These are phyloP conservation scores for Aphelenchoides besseyi DNA, from an alignment of 1,140 invertebrate species.

Conservation along the genomic window DNA sequence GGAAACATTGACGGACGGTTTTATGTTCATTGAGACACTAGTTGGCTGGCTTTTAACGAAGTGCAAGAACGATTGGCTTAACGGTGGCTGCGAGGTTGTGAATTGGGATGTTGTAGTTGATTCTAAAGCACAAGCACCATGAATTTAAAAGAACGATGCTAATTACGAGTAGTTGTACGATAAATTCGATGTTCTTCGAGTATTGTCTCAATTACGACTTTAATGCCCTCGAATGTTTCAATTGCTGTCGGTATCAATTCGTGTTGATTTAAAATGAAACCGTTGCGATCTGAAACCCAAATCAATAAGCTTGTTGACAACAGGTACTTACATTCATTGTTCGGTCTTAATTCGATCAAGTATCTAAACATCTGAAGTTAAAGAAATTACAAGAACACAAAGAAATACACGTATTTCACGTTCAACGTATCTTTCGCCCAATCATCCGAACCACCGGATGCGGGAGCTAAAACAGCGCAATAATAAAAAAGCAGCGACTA, in stretches of 20 bases:
- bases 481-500: background rate
- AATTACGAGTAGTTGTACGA: background rate
- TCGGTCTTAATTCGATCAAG: constrained; percentile 11
- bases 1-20: background rate
- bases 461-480: constrained; percentile 48
- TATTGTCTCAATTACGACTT: constrained; percentile 41
- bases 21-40: background rate
- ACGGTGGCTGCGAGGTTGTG: constrained; percentile 17
- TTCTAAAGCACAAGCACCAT: background rate
- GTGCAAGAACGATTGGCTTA: background rate
- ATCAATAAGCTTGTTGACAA: background rate
- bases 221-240: constrained; percentile 48
- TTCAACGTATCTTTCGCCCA: constrained; percentile 58
- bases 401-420: constrained; percentile 62
- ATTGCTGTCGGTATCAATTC: constrained; percentile 43
- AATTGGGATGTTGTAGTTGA: background rate
- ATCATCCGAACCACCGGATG: constrained; percentile 61
- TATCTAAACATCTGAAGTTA: too few relatives aligned
- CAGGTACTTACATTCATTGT: constrained; percentile 14
- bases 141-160: background rate
- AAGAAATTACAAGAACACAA: too few relatives aligned
- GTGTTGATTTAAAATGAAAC: constrained; percentile 47
- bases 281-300: constrained; percentile 34
- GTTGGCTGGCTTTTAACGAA: constrained; percentile 4
- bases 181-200: constrained; percentile 33